Evolutionary conservation across 2,797 vertebrate genomes (phyloP).

Genomic region (Salarias fasciatus): DNA sequence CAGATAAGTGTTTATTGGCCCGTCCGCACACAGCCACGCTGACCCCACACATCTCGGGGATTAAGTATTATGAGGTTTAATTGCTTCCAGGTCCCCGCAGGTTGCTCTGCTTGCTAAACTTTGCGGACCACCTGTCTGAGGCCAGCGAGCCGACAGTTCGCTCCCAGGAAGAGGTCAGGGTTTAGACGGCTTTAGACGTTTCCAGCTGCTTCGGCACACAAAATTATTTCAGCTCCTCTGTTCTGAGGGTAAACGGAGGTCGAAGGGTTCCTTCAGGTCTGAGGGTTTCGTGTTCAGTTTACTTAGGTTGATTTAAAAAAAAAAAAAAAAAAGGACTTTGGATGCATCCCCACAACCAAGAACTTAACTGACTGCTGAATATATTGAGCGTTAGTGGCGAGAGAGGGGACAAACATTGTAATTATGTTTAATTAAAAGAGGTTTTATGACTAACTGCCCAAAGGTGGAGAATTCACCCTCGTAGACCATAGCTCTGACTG

Average conservation of each 20-base stretch:
- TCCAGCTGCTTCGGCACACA: conserved; percentile 46
- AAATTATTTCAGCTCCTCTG: conserved; percentile 28
- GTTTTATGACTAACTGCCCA: conserved; percentile 37
- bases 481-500: conserved; percentile 4
- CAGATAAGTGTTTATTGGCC: conserved; percentile 77
- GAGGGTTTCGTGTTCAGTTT: conserved; percentile 44
- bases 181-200: conserved; percentile 46
- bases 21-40: conserved; percentile 50
- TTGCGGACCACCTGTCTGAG: conserved; percentile 72
- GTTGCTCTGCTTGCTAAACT: conserved; percentile 57
- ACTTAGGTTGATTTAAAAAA: no score
- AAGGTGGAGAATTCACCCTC: conserved; percentile 22
- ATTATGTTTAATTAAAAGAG: conserved; percentile 71
- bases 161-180: conserved; percentile 52
- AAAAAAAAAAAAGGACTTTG: conserved; percentile 65
- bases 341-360: conserved; percentile 63
- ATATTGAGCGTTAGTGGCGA: conserved; percentile 54
- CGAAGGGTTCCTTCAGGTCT: conserved; percentile 38
- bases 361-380: conserved; percentile 69
- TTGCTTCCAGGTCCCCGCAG: conserved; percentile 70
- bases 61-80: conserved; percentile 65
- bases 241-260: conserved; percentile 29
- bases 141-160: conserved; percentile 56
- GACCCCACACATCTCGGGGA: conserved; percentile 61
- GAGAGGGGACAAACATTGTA: conserved; percentile 38